phyloP scores from a whole-genome alignment of 2,113 vertebrate genomes.

The Gavialis gangeticus region DNA sequence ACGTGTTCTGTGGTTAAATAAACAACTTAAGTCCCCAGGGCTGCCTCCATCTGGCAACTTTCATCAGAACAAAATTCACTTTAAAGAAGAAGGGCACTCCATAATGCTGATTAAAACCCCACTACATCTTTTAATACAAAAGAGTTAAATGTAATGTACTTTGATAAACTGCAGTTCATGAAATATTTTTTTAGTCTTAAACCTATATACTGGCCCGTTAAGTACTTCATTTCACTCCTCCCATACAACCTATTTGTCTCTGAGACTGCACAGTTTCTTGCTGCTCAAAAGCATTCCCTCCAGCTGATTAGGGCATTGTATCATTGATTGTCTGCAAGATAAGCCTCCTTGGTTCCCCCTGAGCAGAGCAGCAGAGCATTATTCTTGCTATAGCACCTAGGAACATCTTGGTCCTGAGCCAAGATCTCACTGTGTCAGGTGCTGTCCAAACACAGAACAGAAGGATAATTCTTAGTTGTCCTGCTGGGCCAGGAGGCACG shows the following conservation, averaged over 20 bases:
- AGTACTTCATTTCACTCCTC: background rate
- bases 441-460: background rate
- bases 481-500: background rate
- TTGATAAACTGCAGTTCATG: slow-evolving; percentile 41
- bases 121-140: slow-evolving; percentile 16
- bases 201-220: background rate
- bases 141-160: slow-evolving; percentile 10
- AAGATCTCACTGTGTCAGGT: accelerated
- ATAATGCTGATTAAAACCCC: slow-evolving; percentile 11
- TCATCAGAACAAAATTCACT: slow-evolving; percentile 65
- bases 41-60: slow-evolving; percentile 74
- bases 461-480: background rate
- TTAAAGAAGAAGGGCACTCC: slow-evolving; percentile 18
- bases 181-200: slow-evolving; percentile 29
- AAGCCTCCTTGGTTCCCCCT: background rate
- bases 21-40: slow-evolving; percentile 72
- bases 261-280: background rate
- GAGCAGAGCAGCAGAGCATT: background rate
- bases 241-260: background rate
- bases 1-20: slow-evolving; percentile 71
- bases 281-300: background rate
- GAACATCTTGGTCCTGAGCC: background rate
- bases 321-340: background rate
- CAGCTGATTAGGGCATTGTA: background rate
- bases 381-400: background rate